A percentile compares a stretch with the other conserved stretches of the same genome.
Conservation (phyloP, 2,113 vertebrate species). For the Chloroceryle aenea region DNA sequence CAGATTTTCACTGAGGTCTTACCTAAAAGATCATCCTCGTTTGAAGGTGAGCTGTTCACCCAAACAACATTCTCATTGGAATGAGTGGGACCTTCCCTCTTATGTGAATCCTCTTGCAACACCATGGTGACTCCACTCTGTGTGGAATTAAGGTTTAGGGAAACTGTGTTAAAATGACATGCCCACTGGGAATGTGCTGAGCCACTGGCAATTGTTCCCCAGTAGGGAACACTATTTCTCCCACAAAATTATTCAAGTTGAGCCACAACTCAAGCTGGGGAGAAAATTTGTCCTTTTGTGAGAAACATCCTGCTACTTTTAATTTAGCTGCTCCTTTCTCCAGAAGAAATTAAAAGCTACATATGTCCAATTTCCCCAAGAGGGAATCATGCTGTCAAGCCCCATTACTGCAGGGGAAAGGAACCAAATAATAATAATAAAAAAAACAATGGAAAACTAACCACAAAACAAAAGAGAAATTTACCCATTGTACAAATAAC, state of each 20-base stretch:
- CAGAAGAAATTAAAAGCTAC: conserved; percentile 55
- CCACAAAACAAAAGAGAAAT: background rate
- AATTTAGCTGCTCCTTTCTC: conserved; percentile 40
- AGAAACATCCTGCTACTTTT: conserved; percentile 44
- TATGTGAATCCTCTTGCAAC: background rate
- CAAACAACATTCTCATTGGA: background rate
- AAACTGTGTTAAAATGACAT: background rate
- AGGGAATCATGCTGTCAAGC: conserved; percentile 25
- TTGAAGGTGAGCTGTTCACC: background rate
- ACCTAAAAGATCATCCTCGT: background rate
- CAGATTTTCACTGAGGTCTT: background rate
- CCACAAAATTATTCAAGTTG: conserved; percentile 15
- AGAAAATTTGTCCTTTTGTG: conserved; percentile 23
- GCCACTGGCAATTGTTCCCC: background rate
- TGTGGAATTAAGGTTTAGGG: background rate
- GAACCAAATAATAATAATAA: background rate
- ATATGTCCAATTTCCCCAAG: conserved; percentile 44
- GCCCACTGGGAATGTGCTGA: background rate
- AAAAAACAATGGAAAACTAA: background rate
- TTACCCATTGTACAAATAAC: background rate
- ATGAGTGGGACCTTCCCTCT: background rate
- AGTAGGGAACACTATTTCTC: background rate
- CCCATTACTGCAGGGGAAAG: background rate
- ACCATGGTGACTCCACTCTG: background rate
- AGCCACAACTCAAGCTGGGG: conserved; percentile 26